Base-by-base conservation (phyloP, 2,888 invertebrate species). In the Tipula confusa region DNA sequence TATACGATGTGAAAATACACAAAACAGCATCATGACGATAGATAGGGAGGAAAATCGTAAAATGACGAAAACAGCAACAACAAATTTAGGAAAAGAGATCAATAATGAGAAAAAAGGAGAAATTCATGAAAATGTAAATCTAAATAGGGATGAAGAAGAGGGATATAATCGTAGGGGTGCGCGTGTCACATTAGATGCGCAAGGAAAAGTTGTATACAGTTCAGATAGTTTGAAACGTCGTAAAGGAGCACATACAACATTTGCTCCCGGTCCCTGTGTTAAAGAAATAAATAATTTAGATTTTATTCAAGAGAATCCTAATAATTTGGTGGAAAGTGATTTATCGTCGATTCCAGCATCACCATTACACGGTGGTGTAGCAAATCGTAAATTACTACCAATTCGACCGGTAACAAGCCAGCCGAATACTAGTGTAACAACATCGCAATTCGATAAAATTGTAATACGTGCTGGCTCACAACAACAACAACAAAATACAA, bases 261-360 rank as follows among this genome's bases (percentile, higher is more conserved):
- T 96, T 87, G 95, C 95, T 90, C 96, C 96, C 84, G 96, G 96
- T 86, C 96, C 95, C 79, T 95, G 94, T 88, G 95, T 96, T 29
- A 95, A 95, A 89, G 93, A 92, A 92, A 86, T 92, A 91, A 82
- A 87, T 91, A 93, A 93, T 85, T 94, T 94, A 90, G 90, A 92
- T 87, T 92, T 92, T 84, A 92, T 93, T 83, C 91, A 91, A 87
- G 92, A 92, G 36, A 82, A 31, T 33, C 31, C 24, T 3, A 29
- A 36, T 33, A 82, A 82, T 82, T 15, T 29, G 6, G 80, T 29
- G 29, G 31, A 29, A 29, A 31, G 31, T 80, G 31, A 80, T 15
- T 29, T 29, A 80, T 11, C n/a, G 15, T 2, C 7, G 2, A 0
- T 36, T 0, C 18, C 29, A 5, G 18, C 29, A 36, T 33, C 82